phyloP scores from a whole-genome alignment of 2,888 invertebrate genomes.

The Caenorhabditis zanzibari region DNA sequence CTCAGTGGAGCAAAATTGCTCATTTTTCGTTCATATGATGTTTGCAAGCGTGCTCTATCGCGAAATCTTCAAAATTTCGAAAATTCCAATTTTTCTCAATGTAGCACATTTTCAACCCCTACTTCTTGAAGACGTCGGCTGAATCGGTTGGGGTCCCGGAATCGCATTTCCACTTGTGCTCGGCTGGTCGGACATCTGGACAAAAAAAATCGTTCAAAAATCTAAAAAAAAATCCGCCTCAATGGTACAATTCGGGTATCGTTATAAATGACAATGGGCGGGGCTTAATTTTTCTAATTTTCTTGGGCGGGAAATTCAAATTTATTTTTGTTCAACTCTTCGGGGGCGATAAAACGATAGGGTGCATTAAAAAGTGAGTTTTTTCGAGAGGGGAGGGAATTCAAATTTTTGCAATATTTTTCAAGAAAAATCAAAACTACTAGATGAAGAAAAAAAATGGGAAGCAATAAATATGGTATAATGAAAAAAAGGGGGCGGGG shows the following conservation, averaged over 20 bases:
- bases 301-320: not conserved
- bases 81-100: not conserved
- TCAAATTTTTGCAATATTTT: not conserved
- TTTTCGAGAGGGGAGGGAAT: not conserved
- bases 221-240: no score
- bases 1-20: not conserved
- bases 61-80: not conserved
- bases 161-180: not conserved
- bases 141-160: not conserved
- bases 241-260: no score
- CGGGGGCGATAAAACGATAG: not conserved
- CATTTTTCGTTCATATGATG: not conserved
- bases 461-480: constrained; percentile 45
- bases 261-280: no score
- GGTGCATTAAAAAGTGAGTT: not conserved
- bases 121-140: constrained; percentile 14
- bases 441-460: not conserved
- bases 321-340: not conserved
- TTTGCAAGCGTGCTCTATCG: not conserved
- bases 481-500: not conserved
- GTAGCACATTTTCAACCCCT: not conserved
- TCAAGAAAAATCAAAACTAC: not conserved
- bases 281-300: no score
- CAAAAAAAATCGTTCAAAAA: not conserved
- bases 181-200: constrained; percentile 22